Evolutionary conservation across 2,797 vertebrate genomes (phyloP).

Genomic region (Acomys russatus): DNA sequence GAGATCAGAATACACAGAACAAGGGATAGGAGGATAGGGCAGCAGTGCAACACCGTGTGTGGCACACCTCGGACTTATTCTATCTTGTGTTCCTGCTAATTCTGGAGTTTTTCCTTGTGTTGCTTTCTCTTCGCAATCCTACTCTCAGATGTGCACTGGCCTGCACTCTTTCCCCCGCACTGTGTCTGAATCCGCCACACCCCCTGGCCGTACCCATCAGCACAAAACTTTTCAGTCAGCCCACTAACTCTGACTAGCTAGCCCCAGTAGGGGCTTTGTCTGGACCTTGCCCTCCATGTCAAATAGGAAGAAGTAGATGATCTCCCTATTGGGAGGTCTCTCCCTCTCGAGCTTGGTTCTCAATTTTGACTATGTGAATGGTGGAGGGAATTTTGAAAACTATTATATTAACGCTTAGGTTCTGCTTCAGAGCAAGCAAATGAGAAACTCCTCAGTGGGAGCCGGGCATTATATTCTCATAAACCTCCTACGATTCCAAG

Average conservation of each 20-base stretch:
- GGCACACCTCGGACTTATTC: not conserved
- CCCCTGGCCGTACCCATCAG: not conserved
- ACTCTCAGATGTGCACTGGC: not conserved
- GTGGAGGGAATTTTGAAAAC: not conserved
- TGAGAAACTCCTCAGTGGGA: not conserved
- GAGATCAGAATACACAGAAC: not conserved
- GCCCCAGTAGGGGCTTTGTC: not conserved
- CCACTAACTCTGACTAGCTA: not conserved
- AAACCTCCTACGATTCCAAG: not conserved
- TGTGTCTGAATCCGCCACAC: not conserved
- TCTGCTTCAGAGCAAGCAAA: not conserved
- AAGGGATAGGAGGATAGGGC: not conserved
- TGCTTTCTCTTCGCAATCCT: not conserved
- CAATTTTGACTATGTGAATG: not conserved
- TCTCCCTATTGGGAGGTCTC: not conserved
- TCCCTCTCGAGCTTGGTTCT: not conserved
- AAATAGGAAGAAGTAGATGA: not conserved
- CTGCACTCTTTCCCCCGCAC: too few relatives aligned
- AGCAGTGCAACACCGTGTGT: fast-evolving
- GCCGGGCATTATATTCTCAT: not conserved
- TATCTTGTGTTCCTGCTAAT: too few relatives aligned
- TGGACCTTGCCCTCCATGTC: not conserved
- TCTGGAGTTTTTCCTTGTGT: not conserved
- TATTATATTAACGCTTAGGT: not conserved
- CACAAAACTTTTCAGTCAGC: not conserved